A percentile compares a stretch with the other conserved stretches of the same genome.
These are phyloP conservation scores for Bombylius major DNA, from an alignment of 2,888 invertebrate species.

Conservation along the genomic window DNA sequence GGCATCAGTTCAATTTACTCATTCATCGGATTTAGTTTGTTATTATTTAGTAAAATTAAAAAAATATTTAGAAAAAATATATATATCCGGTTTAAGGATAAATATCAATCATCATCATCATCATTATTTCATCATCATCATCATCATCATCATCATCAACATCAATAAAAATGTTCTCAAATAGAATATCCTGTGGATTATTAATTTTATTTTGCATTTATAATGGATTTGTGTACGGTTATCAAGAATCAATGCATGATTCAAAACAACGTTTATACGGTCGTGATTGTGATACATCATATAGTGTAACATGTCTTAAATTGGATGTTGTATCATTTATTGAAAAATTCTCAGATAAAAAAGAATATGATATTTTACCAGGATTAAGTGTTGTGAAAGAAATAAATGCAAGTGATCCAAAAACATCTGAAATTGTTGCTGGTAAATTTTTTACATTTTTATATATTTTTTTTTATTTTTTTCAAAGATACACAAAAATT, in stretches of 20 bases:
- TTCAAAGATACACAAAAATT: not conserved
- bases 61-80: not conserved
- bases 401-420: slow-evolving; percentile 43
- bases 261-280: slow-evolving; percentile 3
- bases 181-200: not conserved
- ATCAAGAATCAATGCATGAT: not conserved
- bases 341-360: slow-evolving; percentile 56
- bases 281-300: slow-evolving; percentile 40
- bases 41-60: not conserved
- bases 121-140: not conserved
- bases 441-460: slow-evolving; percentile 22
- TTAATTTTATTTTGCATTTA: not conserved
- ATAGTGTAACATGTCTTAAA: slow-evolving; percentile 65
- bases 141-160: not conserved
- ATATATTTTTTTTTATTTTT: not conserved
- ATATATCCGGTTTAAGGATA: not conserved
- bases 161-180: not conserved
- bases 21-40: not conserved
- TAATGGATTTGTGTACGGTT: not conserved
- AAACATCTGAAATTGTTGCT: slow-evolving; percentile 55
- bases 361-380: slow-evolving; percentile 53
- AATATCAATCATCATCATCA: not conserved
- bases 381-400: slow-evolving; percentile 64
- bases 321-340: slow-evolving; percentile 64
- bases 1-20: slow-evolving; percentile 5